A percentile compares a stretch with the other conserved stretches of the same genome.
Evolutionary conservation across 2,113 vertebrate genomes (phyloP).

Genomic region (Motacilla tschutschensis): DNA sequence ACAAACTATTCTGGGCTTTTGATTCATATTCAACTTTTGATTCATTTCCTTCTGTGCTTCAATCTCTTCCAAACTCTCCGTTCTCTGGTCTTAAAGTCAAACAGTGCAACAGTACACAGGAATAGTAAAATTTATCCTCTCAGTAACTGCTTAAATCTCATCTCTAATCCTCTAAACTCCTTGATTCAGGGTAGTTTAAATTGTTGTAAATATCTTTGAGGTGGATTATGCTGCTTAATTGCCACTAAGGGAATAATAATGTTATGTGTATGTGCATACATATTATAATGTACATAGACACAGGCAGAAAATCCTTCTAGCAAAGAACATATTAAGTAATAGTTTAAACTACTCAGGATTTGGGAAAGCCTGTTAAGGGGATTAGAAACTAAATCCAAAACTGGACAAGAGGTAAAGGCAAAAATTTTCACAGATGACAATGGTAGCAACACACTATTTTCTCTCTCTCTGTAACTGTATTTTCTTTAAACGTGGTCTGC

Average conservation of each 20-base stretch:
- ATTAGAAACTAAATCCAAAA: conserved; percentile 48
- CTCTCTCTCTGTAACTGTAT: background rate
- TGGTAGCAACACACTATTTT: background rate
- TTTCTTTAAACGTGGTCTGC: background rate
- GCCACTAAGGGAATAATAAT: conserved; percentile 53
- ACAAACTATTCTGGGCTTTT: background rate
- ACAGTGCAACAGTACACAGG: background rate
- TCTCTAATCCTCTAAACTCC: conserved; percentile 53
- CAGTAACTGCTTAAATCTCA: conserved; percentile 49
- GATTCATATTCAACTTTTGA: background rate
- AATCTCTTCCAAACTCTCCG: background rate
- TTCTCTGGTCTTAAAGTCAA: background rate
- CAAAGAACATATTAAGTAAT: conserved; percentile 38
- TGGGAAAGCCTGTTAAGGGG: conserved; percentile 41
- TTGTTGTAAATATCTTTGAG: conserved; percentile 53
- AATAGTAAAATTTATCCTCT: conserved; percentile 26
- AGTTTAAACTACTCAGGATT: conserved; percentile 42
- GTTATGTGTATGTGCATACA: conserved; percentile 37
- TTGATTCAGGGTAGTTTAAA: conserved; percentile 50
- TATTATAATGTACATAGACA: conserved; percentile 35
- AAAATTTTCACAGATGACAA: background rate
- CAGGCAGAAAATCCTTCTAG: conserved; percentile 41
- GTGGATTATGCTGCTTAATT: conserved; percentile 57
- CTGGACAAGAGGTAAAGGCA: conserved; percentile 14
- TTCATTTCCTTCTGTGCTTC: background rate